Percentiles rank a stretch among this genome's conserved stretches.
Evolutionary conservation across 2,797 vertebrate species (phyloP).

Genomic region (Cynopterus sphinx): DNA sequence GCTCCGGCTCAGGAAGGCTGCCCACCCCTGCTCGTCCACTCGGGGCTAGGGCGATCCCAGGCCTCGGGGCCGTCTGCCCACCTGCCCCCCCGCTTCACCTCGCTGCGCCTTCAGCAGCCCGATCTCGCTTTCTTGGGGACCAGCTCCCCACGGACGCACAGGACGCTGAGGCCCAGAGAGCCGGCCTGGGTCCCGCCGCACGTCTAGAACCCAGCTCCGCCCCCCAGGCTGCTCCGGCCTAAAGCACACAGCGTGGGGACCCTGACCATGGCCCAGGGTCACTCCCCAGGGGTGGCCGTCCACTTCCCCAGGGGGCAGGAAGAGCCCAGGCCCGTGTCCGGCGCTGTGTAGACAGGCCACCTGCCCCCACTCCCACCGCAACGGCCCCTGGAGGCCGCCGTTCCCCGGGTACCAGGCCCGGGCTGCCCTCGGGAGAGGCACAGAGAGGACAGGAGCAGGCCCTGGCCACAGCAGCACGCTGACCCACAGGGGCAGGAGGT

Average conservation of each 20-base stretch:
- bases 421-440: background rate
- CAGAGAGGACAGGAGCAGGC: background rate
- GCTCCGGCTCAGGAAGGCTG: background rate
- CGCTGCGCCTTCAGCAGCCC: background rate
- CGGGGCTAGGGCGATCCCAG: rapidly evolving
- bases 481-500: background rate
- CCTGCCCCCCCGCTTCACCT: no score
- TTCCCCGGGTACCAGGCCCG: no score
- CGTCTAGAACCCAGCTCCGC: rapidly evolving
- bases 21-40: rapidly evolving
- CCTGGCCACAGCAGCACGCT: background rate
- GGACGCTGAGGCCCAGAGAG: background rate
- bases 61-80: background rate
- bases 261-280: background rate
- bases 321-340: no score
- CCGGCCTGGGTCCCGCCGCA: rapidly evolving
- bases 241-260: no score
- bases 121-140: background rate
- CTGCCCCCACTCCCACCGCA: no score
- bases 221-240: background rate
- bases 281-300: background rate
- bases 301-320: background rate
- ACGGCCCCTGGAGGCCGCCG: background rate
- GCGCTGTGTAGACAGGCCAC: rapidly evolving
- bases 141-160: background rate